These are phyloP conservation scores for Tuta absoluta DNA, from an alignment of 2,888 invertebrate species.

Conservation along the genomic window DNA sequence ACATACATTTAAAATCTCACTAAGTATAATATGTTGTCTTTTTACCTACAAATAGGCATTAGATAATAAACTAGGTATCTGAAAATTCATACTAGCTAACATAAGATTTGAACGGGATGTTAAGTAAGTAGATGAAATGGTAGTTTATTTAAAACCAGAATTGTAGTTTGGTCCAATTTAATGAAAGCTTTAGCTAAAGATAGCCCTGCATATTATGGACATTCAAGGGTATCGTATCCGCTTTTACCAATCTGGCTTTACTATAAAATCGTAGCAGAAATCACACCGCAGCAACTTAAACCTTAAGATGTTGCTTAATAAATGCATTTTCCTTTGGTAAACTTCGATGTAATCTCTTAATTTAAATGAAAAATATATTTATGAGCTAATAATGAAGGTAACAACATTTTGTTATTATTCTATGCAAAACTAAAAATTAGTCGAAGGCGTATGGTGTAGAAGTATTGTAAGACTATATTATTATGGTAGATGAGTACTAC, in stretches of 20 bases:
- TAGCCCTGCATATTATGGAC: background rate
- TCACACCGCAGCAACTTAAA: background rate
- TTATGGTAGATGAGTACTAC: background rate
- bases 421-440: background rate
- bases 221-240: background rate
- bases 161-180: no score
- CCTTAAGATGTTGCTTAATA: background rate
- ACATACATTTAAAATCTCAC: background rate
- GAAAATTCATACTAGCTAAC: no score
- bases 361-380: no score
- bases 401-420: no score
- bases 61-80: no score
- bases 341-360: background rate
- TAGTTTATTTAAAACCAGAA: no score
- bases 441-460: constrained; percentile 1
- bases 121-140: no score
- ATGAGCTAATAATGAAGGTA: no score
- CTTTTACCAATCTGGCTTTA: background rate
- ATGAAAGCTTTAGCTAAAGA: background rate
- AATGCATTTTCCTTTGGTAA: constrained; percentile 24
- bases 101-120: no score
- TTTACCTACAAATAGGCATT: no score
- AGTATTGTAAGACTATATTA: background rate
- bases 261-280: background rate
- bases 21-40: background rate